A percentile compares a stretch with the other conserved stretches of the same genome.
These are phyloP conservation scores for Nesidiocoris tenuis DNA, from an alignment of 2,888 invertebrate species.

Conservation along the genomic window DNA sequence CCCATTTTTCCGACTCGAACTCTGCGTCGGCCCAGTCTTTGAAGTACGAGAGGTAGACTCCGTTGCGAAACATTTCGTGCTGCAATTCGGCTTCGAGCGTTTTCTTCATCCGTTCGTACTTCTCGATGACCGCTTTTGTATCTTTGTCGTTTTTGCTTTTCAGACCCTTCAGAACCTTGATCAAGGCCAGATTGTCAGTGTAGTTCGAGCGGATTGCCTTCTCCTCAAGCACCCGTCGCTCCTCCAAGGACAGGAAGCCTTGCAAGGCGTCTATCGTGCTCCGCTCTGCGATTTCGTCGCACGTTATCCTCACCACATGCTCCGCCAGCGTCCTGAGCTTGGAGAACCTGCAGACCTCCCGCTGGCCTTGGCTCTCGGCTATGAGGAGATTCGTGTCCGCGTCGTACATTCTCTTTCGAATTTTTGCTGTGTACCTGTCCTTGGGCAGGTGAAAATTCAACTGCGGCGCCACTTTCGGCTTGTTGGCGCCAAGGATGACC, in stretches of 20 bases:
- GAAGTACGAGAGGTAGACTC: conserved; percentile 28
- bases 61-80: conserved; percentile 37
- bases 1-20: conserved; percentile 34
- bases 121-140: conserved; percentile 18
- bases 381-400: conserved; percentile 28
- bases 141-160: conserved; percentile 23
- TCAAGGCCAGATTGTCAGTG: neutral
- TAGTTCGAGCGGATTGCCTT: conserved; percentile 9
- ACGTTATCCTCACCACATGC: conserved; percentile 28
- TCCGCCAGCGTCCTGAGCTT: conserved; percentile 32
- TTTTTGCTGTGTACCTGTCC: conserved; percentile 38
- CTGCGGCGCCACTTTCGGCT: conserved; percentile 36
- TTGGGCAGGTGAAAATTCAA: conserved; percentile 39
- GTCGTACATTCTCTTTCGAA: conserved; percentile 37
- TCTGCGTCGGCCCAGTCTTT: conserved; percentile 39
- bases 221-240: conserved; percentile 15
- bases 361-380: conserved; percentile 17
- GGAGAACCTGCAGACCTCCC: conserved; percentile 25
- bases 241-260: conserved; percentile 30
- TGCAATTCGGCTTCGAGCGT: conserved; percentile 25
- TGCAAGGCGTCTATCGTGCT: conserved; percentile 33
- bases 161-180: conserved; percentile 21
- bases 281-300: conserved; percentile 37
- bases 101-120: conserved; percentile 22
- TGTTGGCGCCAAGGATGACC: conserved; percentile 35